A percentile compares a stretch with the other conserved stretches of the same genome.
Evolutionary conservation across 1,140 invertebrate species (phyloP).

Genomic region (Brachionus rotundiformis): DNA sequence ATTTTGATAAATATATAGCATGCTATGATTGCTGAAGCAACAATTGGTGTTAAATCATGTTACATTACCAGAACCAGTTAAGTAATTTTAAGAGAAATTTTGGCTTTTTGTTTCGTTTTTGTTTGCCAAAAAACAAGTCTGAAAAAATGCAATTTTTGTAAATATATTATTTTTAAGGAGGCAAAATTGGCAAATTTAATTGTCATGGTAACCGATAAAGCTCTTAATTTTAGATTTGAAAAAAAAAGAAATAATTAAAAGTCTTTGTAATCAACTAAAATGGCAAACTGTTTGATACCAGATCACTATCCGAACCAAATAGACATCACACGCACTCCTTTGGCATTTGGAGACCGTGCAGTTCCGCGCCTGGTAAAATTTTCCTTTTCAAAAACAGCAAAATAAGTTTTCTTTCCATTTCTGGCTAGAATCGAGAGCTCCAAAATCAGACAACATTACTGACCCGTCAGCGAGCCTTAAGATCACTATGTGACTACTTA

Average conservation of each 20-base stretch:
- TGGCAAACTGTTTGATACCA: constrained; percentile 47
- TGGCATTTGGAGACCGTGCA: constrained; percentile 59
- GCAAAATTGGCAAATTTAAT: background rate
- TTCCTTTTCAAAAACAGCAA: constrained; percentile 7
- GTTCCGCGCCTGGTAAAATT: constrained; percentile 57
- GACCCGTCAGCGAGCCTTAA: constrained; percentile 61
- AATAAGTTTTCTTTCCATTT: background rate
- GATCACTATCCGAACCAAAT: constrained; percentile 57
- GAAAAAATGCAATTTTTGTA: too few relatives aligned
- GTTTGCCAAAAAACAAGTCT: too few relatives aligned
- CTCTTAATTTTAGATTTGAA: background rate
- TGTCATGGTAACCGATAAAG: background rate
- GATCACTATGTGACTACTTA: constrained; percentile 63
- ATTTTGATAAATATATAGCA: too few relatives aligned
- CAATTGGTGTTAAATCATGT: too few relatives aligned
- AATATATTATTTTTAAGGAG: too few relatives aligned
- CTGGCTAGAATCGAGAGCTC: constrained; percentile 60
- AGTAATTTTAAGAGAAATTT: too few relatives aligned
- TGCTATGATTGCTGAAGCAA: too few relatives aligned
- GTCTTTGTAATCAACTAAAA: background rate
- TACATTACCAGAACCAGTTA: too few relatives aligned
- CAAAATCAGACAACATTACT: constrained; percentile 56
- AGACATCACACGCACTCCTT: constrained; percentile 57
- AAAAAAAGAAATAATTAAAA: background rate
- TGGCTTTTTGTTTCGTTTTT: too few relatives aligned